Base-by-base conservation (phyloP, 2,113 vertebrate genomes). In the Otis tarda region DNA sequence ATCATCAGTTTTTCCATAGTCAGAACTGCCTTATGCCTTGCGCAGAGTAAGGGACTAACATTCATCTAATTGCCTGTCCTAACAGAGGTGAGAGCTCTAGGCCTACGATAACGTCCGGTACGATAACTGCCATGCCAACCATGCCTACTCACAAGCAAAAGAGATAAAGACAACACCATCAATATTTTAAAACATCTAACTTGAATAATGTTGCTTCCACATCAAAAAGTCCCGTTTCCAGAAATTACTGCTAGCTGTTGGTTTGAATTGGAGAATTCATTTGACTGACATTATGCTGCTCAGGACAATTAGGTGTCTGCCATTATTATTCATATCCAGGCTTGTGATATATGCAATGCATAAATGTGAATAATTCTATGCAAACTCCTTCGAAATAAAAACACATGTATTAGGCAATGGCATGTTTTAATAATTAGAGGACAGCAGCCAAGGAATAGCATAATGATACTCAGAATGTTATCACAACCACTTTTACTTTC, bases 341-440 rank as follows among this genome's bases (percentile, higher is more conserved):
- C 24, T 81, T 90, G 90, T 19, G 57, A 87, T 56, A 89, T 68
- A 78, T 3, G 28, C 96, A 96, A 81, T 68, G 76, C 88, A 92
- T 86, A 94, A 90, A 83, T 53, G 80, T 73, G 92, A 96, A 56
- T 80, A 92, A 90, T 68, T 92, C 57, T 68, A 49, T 70, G 47
- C 70, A 96, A 96, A 33, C 12, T 20, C 37, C 18, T 41, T 4
- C 1, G 80, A 94, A 94, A 75, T 78, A 86, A 78, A 78, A 67
- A 47, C 18, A 39, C 10, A 31, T 15, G 63, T 45, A 80, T 92
- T 83, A 74, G 73, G 68, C 93, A 95, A 39, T 39, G 83, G 39
- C 71, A 81, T 92, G 92, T 95, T 96, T 90, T 93, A 94, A 80
- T 83, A 94, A 90, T 94, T 75, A 92, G 55, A 84, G 90, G 85